phyloP scores from a whole-genome alignment of 2,113 vertebrate genomes.

The Plotosus lineatus region DNA sequence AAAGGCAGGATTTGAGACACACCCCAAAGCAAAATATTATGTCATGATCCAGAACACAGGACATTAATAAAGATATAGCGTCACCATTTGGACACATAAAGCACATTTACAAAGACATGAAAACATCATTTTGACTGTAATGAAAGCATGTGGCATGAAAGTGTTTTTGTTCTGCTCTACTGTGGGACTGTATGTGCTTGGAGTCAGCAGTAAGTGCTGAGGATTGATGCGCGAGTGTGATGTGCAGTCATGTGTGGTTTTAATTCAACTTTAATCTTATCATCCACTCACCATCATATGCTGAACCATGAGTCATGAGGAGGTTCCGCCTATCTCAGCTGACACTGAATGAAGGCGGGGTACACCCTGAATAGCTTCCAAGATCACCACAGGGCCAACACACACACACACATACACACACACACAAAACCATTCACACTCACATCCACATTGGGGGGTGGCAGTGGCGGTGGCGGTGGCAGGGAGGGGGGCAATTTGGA shows the following conservation, averaged over 20 bases:
- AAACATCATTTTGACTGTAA: slow-evolving; percentile 10
- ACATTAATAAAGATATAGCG: background rate
- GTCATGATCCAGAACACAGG: slow-evolving; percentile 10
- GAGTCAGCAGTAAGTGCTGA: background rate
- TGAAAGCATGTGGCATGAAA: background rate
- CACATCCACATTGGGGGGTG: no score
- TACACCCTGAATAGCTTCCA: no score
- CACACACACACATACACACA: no score
- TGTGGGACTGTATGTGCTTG: slow-evolving; percentile 22
- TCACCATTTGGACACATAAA: slow-evolving; percentile 1
- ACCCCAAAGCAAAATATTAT: slow-evolving; percentile 36
- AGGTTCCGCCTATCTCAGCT: no score
- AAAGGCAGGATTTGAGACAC: slow-evolving; percentile 14
- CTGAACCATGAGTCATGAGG: no score
- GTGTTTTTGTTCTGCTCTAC: slow-evolving; percentile 16
- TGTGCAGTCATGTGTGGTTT: background rate
- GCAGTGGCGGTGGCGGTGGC: no score
- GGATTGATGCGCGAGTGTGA: background rate
- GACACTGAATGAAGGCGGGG: no score
- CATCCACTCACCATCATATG: no score
- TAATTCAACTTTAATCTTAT: background rate
- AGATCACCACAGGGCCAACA: no score
- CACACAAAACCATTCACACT: no score
- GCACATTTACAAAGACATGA: slow-evolving; percentile 7
- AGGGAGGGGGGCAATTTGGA: no score